Base-by-base conservation (phyloP, 2,797 vertebrate genomes). In the Chelmon rostratus region DNA sequence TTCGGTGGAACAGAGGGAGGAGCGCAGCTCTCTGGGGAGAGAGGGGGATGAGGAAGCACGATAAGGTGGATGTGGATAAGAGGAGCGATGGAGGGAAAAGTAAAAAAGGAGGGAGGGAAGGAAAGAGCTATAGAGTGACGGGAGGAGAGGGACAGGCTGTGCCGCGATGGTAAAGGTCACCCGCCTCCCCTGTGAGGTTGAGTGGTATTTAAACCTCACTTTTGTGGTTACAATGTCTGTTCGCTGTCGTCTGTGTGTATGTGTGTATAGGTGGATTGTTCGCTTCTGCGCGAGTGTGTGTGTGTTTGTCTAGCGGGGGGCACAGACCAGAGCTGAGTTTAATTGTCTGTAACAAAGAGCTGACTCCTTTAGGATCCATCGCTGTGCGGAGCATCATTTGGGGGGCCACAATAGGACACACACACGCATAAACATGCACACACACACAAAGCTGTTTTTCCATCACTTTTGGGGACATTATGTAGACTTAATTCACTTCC, bases 131-230 rank as follows among this genome's bases (percentile, higher is more conserved):
- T 62, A 65, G 88, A 89, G 86, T 89, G 87, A 88, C 52, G 23
- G 81, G 81, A 86, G 90, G 79, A 86, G 64, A 88, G 78, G 84
- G 88, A 88, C 85, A 85, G 70, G 47, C 71, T 86, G 75, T 63
- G 79, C 79, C 78, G 77, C 81, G 82, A 80, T 88, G 73, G 83
- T 90, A 94, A 94, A 94, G 94, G 93, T 93, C 94, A 90, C 64
- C 78, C 87, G 85, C 71, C 86, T 92, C 93, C 91, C 90, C 83
- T 82, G 90, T 89, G 92, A 93, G 92, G 89, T 86, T 91, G 89
- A 94, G 89, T 91, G 92, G 91, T 93, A 93, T 94, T 94, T 94
- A 89, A 94, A 92, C 93, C 88, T 84, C 74, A 90, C 86, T 71
- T 89, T 77, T 88, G 77, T 89, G 87, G 89, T 82, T 88, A 90